These are phyloP conservation scores for Polyploca ridens DNA, from an alignment of 2,888 invertebrate genomes.

Conservation along the genomic window DNA sequence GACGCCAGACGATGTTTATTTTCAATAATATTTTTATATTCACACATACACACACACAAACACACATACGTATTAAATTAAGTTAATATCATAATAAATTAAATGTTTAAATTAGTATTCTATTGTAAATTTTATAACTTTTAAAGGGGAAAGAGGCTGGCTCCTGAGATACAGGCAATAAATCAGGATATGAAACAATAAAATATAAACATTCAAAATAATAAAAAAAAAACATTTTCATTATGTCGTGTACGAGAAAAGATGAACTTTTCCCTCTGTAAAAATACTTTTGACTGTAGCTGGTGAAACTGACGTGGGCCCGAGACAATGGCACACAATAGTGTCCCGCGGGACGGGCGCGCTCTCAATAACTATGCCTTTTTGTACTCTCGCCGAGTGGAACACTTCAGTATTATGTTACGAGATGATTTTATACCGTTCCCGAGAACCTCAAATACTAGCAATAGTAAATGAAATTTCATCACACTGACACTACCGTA, in stretches of 20 bases:
- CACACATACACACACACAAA: too few species aligned
- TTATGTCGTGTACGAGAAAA: slow-evolving; percentile 29
- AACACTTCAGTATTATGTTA: slow-evolving; percentile 14
- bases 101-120: too few species aligned
- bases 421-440: slow-evolving; percentile 8
- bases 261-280: slow-evolving; percentile 39
- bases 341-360: slow-evolving; percentile 23
- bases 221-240: slow-evolving; percentile 33
- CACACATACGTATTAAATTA: too few species aligned
- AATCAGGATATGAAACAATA: slow-evolving; percentile 11
- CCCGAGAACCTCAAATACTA: not conserved
- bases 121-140: too few species aligned
- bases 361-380: slow-evolving; percentile 37
- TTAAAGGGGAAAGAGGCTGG: too few species aligned
- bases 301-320: slow-evolving; percentile 13
- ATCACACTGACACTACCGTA: not conserved
- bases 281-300: slow-evolving; percentile 40
- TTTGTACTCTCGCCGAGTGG: slow-evolving; percentile 21
- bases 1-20: not conserved
- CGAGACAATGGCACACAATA: slow-evolving; percentile 36
- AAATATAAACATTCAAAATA: slow-evolving; percentile 29
- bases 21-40: slow-evolving; percentile 3
- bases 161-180: too few species aligned
- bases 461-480: slow-evolving; percentile 3
- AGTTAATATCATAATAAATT: too few species aligned